These are phyloP conservation scores for Malacoraja senta DNA, from an alignment of 2,797 vertebrate genomes.

Conservation along the genomic window DNA sequence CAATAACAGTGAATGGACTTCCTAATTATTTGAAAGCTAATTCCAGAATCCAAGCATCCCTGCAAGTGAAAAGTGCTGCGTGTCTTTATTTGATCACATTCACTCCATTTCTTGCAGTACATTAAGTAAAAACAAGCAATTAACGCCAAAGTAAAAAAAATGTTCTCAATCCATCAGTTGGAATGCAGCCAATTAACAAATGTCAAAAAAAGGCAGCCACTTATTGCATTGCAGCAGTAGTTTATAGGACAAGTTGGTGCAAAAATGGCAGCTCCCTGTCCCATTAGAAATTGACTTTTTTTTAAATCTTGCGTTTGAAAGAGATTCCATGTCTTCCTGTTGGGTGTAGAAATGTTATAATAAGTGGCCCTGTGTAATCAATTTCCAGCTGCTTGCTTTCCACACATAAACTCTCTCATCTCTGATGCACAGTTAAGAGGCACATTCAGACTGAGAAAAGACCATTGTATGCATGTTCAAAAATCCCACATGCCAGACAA, in stretches of 20 bases:
- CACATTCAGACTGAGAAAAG: conserved; percentile 1
- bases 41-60: neutral
- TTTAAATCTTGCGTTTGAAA: neutral
- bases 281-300: neutral
- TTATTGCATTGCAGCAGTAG: neutral
- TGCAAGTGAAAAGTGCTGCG: neutral
- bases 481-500: neutral
- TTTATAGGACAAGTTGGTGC: neutral
- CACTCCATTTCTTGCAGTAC: neutral
- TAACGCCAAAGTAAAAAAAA: neutral
- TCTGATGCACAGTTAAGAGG: neutral
- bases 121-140: neutral
- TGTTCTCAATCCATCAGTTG: neutral
- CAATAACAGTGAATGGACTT: too few species aligned
- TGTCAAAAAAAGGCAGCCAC: neutral
- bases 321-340: neutral
- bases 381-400: conserved; percentile 3
- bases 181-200: neutral
- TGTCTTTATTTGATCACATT: neutral
- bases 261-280: neutral
- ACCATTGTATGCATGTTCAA: neutral
- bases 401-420: conserved; percentile 18
- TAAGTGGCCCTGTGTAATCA: conserved; percentile 1
- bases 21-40: too few species aligned
- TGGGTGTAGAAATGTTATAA: neutral